These are phyloP conservation scores for Pachyrhynchus sulphureomaculatus DNA, from an alignment of 1,140 invertebrate species.

Conservation along the genomic window DNA sequence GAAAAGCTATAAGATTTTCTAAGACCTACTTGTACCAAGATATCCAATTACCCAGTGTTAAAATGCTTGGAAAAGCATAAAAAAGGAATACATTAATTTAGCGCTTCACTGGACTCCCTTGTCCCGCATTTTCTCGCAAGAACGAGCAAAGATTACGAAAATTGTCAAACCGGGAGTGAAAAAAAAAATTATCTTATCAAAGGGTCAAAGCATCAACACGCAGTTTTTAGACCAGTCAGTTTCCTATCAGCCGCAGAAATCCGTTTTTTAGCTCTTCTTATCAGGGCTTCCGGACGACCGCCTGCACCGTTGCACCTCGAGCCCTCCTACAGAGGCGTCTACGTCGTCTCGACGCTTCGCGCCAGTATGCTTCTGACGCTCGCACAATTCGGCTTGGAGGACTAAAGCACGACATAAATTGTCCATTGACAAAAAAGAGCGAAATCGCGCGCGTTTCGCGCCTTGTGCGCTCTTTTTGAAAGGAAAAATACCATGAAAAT, in stretches of 20 bases:
- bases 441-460: conserved; percentile 8
- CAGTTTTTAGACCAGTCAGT: neutral
- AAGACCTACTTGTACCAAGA: too few relatives aligned
- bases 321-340: conserved; percentile 3
- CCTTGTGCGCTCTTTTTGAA: neutral
- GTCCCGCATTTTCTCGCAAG: too few relatives aligned
- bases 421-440: neutral
- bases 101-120: too few relatives aligned
- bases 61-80: too few relatives aligned
- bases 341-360: conserved; percentile 5
- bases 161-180: too few relatives aligned
- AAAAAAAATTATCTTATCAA: too few relatives aligned
- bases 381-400: neutral
- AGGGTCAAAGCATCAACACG: neutral
- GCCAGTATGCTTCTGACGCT: conserved; percentile 6
- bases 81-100: too few relatives aligned
- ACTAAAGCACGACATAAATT: neutral
- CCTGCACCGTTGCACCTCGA: conserved; percentile 9
- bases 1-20: too few relatives aligned
- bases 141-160: too few relatives aligned
- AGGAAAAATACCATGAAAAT: neutral
- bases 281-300: neutral
- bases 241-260: neutral
- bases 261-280: neutral
- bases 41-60: too few relatives aligned